These are phyloP conservation scores for Lucilia cuprina DNA, from an alignment of 1,140 invertebrate genomes.

Conservation along the genomic window DNA sequence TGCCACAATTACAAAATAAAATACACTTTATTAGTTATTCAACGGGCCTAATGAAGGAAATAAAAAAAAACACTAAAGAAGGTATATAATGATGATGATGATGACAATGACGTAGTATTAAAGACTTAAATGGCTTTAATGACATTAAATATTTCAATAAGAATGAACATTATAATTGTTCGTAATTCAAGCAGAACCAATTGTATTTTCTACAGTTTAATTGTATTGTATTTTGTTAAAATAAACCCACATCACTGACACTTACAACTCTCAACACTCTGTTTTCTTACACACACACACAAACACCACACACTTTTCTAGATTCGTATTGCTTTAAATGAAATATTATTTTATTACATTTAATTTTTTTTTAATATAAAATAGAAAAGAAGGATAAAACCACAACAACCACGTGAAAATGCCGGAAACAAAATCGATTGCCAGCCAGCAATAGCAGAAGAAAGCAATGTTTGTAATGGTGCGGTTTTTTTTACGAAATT, in stretches of 20 bases:
- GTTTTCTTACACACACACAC: no score
- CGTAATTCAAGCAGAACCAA: no score
- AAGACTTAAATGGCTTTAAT: no score
- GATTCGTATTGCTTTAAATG: not conserved
- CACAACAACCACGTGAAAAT: slow-evolving; percentile 58
- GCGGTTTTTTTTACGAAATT: slow-evolving; percentile 1
- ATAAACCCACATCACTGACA: not conserved
- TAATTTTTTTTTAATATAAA: not conserved
- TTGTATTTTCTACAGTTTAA: no score
- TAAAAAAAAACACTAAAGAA: not conserved
- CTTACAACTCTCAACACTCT: not conserved
- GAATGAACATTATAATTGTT: no score
- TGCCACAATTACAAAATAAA: not conserved
- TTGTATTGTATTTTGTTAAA: no score
- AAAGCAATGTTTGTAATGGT: not conserved
- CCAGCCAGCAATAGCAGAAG: slow-evolving; percentile 10
- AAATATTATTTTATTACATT: not conserved
- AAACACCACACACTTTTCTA: not conserved
- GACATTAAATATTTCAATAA: no score
- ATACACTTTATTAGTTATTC: no score
- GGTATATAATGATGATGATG: not conserved
- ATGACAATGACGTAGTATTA: not conserved
- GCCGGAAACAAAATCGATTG: slow-evolving; percentile 63
- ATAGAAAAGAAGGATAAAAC: not conserved
- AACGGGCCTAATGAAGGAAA: not conserved